These are phyloP conservation scores for Alosa alosa DNA, from an alignment of 2,113 vertebrate genomes.

Conservation along the genomic window DNA sequence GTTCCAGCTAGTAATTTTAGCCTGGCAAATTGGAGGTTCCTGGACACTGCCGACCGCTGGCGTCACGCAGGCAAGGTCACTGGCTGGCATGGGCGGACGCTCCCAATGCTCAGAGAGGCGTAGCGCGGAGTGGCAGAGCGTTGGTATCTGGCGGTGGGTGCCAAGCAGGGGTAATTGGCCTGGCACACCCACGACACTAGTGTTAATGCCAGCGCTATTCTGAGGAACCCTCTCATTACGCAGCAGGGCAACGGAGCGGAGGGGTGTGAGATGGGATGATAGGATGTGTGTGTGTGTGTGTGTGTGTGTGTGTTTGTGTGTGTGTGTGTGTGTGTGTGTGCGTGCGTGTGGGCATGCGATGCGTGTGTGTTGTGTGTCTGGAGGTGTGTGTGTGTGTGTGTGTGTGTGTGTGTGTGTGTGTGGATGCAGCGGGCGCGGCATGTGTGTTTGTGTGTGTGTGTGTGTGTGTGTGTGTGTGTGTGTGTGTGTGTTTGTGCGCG, in stretches of 20 bases:
- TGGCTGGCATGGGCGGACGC: not conserved
- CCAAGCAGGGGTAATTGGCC: slow-evolving; percentile 14
- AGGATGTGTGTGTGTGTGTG: not conserved
- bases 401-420: too few species aligned
- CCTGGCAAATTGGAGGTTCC: not conserved
- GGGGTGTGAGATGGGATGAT: not conserved
- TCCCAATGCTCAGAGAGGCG: not conserved
- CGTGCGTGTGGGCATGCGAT: too few species aligned
- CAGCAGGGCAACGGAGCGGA: too few species aligned
- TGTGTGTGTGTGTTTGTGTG: too few species aligned
- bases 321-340: not conserved
- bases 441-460: too few species aligned
- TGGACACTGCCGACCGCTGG: too few species aligned
- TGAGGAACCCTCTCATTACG: slow-evolving; percentile 27
- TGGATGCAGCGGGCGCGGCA: too few species aligned
- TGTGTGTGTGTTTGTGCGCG: too few species aligned
- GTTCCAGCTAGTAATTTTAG: not conserved
- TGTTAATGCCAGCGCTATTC: slow-evolving; percentile 34
- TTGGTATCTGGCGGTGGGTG: not conserved
- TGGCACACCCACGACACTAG: not conserved
- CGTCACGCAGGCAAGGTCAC: not conserved
- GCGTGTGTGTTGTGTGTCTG: too few species aligned
- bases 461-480: too few species aligned
- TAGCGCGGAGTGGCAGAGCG: not conserved
- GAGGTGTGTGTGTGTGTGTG: too few species aligned